Evolutionary conservation across 2,113 vertebrate genomes (phyloP).

Genomic region (Urocolius indicus): DNA sequence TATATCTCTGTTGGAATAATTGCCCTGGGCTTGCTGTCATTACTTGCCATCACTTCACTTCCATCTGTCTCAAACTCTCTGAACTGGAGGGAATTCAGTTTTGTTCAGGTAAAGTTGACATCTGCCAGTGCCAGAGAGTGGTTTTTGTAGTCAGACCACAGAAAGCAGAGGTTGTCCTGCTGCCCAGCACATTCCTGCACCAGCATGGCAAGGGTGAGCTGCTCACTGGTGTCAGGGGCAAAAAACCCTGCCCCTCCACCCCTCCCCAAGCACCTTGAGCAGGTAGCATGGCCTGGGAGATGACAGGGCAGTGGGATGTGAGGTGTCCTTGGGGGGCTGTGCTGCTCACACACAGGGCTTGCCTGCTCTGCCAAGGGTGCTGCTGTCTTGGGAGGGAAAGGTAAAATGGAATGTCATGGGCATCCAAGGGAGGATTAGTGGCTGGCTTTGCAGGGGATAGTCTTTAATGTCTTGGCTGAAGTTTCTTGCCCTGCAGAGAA

Average conservation of each 20-base stretch:
- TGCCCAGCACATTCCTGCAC: not conserved
- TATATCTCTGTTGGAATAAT: slow-evolving; percentile 93
- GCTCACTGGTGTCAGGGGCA: not conserved
- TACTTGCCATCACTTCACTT: slow-evolving; percentile 93
- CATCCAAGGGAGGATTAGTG: not conserved
- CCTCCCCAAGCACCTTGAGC: not conserved
- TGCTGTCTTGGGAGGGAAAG: not conserved
- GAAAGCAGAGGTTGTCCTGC: not conserved
- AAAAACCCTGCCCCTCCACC: not conserved
- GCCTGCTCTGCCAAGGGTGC: not conserved
- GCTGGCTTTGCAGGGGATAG: not conserved
- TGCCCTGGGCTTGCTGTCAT: slow-evolving; percentile 88
- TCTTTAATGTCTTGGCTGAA: not conserved
- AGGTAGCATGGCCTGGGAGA: not conserved
- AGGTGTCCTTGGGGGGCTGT: rapidly evolving
- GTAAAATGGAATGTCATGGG: not conserved
- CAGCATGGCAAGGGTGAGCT: not conserved
- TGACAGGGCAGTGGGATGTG: not conserved
- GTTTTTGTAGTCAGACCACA: not conserved
- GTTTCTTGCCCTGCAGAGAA: not conserved
- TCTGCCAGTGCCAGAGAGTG: not conserved
- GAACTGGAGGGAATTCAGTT: slow-evolving; percentile 98
- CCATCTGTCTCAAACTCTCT: slow-evolving; percentile 90
- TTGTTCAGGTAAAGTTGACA: slow-evolving; percentile 86
- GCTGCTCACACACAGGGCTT: not conserved